phyloP scores from a whole-genome alignment of 2,888 invertebrate species.

The Scotopteryx bipunctaria region DNA sequence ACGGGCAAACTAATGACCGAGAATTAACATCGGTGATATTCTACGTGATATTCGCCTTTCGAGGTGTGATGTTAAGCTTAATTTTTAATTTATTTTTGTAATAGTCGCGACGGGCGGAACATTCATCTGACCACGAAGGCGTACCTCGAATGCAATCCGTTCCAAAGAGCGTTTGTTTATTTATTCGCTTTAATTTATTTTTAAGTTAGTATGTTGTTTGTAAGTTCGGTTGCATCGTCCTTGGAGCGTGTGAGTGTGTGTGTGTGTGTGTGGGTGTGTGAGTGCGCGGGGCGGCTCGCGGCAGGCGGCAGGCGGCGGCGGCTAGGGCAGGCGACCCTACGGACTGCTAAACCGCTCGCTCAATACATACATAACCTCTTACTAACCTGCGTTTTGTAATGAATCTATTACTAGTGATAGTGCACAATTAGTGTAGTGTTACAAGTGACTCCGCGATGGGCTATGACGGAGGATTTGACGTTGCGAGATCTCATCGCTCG shows the following conservation, averaged over 20 bases:
- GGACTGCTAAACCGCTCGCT: slow-evolving; percentile 49
- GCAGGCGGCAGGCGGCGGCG: slow-evolving; percentile 39
- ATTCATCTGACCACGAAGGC: slow-evolving; percentile 40
- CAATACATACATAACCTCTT: slow-evolving; percentile 37
- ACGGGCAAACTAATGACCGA: slow-evolving; percentile 10
- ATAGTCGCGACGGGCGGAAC: slow-evolving; percentile 40
- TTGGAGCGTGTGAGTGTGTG: slow-evolving; percentile 42
- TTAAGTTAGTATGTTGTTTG: slow-evolving; percentile 49
- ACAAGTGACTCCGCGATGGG: slow-evolving; percentile 44
- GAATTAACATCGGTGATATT: slow-evolving; percentile 18
- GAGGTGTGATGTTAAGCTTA: slow-evolving; percentile 17
- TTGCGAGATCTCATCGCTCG: slow-evolving; percentile 56
- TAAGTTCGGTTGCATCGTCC: slow-evolving; percentile 45
- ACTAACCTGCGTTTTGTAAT: slow-evolving; percentile 48
- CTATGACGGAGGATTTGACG: slow-evolving; percentile 64
- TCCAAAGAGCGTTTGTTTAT: slow-evolving; percentile 77
- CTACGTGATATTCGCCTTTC: slow-evolving; percentile 24
- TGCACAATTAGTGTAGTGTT: slow-evolving; percentile 64
- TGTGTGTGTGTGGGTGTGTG: slow-evolving; percentile 36
- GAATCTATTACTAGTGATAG: slow-evolving; percentile 55
- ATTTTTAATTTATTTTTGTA: slow-evolving; percentile 22
- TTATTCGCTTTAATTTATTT: slow-evolving; percentile 74
- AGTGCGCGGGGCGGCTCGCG: slow-evolving; percentile 34
- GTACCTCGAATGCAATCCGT: slow-evolving; percentile 70
- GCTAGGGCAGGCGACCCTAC: slow-evolving; percentile 63